These are phyloP conservation scores for Pediacus dermestoides DNA, from an alignment of 2,888 invertebrate genomes.

Conservation along the genomic window DNA sequence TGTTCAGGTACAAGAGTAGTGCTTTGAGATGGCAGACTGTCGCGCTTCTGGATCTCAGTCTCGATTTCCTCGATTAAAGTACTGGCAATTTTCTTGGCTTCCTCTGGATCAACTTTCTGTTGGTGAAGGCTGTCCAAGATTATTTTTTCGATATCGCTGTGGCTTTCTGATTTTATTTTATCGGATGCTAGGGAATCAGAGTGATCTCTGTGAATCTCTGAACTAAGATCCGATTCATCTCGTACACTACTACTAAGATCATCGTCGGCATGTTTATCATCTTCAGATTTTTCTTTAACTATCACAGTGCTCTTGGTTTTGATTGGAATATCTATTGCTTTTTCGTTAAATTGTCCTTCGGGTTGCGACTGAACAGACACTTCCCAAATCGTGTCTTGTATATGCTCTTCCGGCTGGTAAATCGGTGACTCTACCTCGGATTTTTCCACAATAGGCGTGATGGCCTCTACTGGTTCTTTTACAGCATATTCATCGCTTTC, in stretches of 20 bases:
- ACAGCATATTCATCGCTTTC: slow-evolving; percentile 45
- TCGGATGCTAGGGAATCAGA: slow-evolving; percentile 45
- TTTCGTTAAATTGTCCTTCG: slow-evolving; percentile 41
- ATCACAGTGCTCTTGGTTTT: background rate
- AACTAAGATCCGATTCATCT: slow-evolving; percentile 47
- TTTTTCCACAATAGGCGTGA: slow-evolving; percentile 17
- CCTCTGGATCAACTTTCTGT: slow-evolving; percentile 50
- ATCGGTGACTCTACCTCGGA: slow-evolving; percentile 38
- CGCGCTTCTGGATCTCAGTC: slow-evolving; percentile 51
- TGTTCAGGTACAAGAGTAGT: slow-evolving; percentile 16
- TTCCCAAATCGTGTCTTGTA: slow-evolving; percentile 54
- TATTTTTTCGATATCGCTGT: slow-evolving; percentile 47
- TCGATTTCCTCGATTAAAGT: slow-evolving; percentile 55
- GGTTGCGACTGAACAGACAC: slow-evolving; percentile 50
- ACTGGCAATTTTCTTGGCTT: slow-evolving; percentile 53
- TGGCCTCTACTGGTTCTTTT: slow-evolving; percentile 14
- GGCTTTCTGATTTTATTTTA: slow-evolving; percentile 45
- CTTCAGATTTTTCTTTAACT: background rate
- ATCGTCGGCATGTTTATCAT: slow-evolving; percentile 37
- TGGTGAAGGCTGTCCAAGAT: slow-evolving; percentile 47
- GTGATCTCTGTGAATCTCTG: slow-evolving; percentile 47
- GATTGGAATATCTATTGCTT: slow-evolving; percentile 29
- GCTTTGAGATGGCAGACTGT: slow-evolving; percentile 21
- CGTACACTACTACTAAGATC: slow-evolving; percentile 41
- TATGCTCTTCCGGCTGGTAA: slow-evolving; percentile 50